Percentiles rank a stretch among this genome's conserved stretches.
Evolutionary conservation across 2,113 vertebrate species (phyloP).

Genomic region (Illadopsis cleaveri): DNA sequence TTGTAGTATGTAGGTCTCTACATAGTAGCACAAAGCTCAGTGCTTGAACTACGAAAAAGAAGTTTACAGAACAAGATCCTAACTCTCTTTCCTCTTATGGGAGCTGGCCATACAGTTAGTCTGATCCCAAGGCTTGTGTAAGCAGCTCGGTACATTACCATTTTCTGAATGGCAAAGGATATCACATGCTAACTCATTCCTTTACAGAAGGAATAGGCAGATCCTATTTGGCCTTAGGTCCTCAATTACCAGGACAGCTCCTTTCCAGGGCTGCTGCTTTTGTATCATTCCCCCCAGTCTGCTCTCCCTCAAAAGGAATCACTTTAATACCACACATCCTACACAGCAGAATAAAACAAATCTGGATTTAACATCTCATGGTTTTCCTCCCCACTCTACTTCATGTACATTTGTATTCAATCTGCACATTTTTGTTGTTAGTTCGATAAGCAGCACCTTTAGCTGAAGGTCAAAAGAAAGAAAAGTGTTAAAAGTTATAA

Average conservation of each 20-base stretch:
- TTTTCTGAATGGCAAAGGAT: background rate
- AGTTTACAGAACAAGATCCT: background rate
- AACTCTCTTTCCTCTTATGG: background rate
- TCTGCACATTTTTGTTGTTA: background rate
- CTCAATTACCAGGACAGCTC: background rate
- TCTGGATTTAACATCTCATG: background rate
- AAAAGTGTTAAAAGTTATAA: background rate
- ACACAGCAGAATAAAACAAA: background rate
- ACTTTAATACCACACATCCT: accelerated
- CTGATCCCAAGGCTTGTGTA: background rate
- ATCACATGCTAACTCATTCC: background rate
- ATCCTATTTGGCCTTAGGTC: background rate
- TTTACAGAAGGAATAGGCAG: background rate
- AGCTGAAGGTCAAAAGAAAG: background rate
- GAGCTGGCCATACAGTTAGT: background rate
- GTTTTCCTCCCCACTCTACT: background rate
- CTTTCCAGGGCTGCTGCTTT: background rate
- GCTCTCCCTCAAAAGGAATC: background rate
- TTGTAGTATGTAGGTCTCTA: background rate
- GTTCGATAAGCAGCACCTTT: background rate
- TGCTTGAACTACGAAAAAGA: background rate
- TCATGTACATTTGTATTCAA: background rate
- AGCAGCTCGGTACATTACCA: background rate
- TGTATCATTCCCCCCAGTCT: background rate
- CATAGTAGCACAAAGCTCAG: background rate